phyloP scores from a whole-genome alignment of 2,113 vertebrate species.

The Hyperopisus bebe region DNA sequence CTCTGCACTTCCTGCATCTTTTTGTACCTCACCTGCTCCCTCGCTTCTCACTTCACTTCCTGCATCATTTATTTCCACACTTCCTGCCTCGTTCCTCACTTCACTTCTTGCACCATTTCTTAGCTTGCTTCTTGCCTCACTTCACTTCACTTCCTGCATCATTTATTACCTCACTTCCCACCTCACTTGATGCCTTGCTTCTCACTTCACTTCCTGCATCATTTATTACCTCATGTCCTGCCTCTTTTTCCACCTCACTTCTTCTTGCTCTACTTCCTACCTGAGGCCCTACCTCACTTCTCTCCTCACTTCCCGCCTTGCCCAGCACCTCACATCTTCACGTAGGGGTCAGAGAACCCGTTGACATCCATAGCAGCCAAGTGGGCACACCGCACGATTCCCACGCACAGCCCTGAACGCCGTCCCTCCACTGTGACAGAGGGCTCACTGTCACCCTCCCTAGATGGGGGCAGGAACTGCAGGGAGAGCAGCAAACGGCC shows the following conservation, averaged over 20 bases:
- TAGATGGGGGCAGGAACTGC: constrained; percentile 55
- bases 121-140: not conserved
- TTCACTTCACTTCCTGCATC: not conserved
- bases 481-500: constrained; percentile 73
- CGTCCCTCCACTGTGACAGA: not conserved
- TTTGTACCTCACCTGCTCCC: constrained; percentile 65
- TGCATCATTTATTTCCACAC: not conserved
- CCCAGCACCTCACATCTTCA: constrained; percentile 69
- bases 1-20: not conserved
- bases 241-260: not conserved
- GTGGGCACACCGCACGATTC: constrained; percentile 75
- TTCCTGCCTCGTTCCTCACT: not conserved
- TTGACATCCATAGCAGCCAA: constrained; percentile 83
- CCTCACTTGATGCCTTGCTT: not conserved
- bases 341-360: constrained; percentile 79
- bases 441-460: constrained; percentile 9
- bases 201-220: not conserved
- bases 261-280: not conserved
- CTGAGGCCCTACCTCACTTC: not conserved
- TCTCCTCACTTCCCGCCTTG: not conserved
- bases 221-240: not conserved
- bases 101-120: not conserved
- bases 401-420: constrained; percentile 64
- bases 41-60: not conserved
- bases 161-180: not conserved